A percentile compares a stretch with the other conserved stretches of the same genome.
Evolutionary conservation across 2,113 vertebrate genomes (phyloP).

Genomic region (Aptenodytes patagonicus): DNA sequence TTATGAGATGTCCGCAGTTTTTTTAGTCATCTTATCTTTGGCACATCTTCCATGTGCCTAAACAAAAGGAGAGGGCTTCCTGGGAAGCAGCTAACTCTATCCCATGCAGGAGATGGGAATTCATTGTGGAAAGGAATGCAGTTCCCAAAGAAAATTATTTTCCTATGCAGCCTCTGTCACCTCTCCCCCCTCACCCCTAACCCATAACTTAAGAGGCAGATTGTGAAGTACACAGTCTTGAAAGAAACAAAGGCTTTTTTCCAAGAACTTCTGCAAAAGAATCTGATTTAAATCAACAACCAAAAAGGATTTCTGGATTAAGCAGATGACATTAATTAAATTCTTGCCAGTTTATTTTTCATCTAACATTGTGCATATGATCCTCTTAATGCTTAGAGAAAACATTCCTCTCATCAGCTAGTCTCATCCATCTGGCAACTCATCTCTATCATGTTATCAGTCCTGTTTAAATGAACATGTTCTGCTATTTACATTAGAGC

Average conservation of each 20-base stretch:
- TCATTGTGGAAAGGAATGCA: not conserved
- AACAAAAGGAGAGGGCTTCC: not conserved
- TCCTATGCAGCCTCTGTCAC: not conserved
- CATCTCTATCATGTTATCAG: not conserved
- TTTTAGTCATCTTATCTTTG: not conserved
- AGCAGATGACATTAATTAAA: conserved; percentile 27
- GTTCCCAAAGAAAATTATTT: not conserved
- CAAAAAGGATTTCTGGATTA: not conserved
- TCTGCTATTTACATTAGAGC: not conserved
- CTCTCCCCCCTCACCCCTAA: not conserved
- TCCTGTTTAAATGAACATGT: not conserved
- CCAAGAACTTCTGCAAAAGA: not conserved
- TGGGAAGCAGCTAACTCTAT: not conserved
- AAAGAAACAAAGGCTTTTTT: not conserved
- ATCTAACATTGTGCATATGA: not conserved
- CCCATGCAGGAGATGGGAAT: not conserved
- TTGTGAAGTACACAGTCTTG: not conserved
- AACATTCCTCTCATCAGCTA: not conserved
- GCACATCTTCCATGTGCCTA: not conserved
- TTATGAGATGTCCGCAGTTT: not conserved
- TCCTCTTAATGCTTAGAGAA: conserved; percentile 14
- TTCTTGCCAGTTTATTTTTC: conserved; percentile 27
- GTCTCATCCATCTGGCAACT: conserved; percentile 7
- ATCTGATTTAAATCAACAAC: conserved; percentile 11
- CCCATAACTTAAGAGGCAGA: not conserved